phyloP scores from a whole-genome alignment of 2,797 vertebrate genomes.

The Bufotes viridis region DNA sequence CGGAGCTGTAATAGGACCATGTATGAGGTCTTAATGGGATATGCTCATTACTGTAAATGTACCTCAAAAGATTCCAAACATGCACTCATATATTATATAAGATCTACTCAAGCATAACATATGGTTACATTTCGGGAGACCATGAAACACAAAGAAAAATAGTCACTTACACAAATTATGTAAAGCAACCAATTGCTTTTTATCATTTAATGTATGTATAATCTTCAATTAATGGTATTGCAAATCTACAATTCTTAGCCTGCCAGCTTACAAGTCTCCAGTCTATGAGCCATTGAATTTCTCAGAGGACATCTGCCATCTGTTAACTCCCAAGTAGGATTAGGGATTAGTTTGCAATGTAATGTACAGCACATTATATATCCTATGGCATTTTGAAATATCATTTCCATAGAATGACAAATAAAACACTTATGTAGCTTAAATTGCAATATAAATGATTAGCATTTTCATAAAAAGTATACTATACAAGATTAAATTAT shows the following conservation, averaged over 20 bases:
- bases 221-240: not conserved
- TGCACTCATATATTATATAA: not conserved
- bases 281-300: too few relatives aligned
- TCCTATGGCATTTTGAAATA: not conserved
- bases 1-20: too few relatives aligned
- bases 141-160: not conserved
- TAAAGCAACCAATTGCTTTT: not conserved
- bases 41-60: not conserved
- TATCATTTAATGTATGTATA: constrained; percentile 7
- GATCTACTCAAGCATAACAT: not conserved
- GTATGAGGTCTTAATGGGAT: too few relatives aligned
- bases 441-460: not conserved
- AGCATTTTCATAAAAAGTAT: not conserved
- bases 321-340: constrained; percentile 2
- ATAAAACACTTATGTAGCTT: not conserved
- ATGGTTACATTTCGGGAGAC: not conserved
- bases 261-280: not conserved
- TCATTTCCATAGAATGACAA: not conserved
- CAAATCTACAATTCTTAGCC: not conserved
- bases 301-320: constrained; percentile 6
- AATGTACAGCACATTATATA: not conserved
- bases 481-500: not conserved
- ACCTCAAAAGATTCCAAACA: not conserved
- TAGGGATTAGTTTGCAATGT: not conserved
- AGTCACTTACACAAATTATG: not conserved